Evolutionary conservation across 2,888 invertebrate genomes (phyloP), one percentile per base, ranked within the genome.

Genomic region (Liodrosophila aerea): DNA sequence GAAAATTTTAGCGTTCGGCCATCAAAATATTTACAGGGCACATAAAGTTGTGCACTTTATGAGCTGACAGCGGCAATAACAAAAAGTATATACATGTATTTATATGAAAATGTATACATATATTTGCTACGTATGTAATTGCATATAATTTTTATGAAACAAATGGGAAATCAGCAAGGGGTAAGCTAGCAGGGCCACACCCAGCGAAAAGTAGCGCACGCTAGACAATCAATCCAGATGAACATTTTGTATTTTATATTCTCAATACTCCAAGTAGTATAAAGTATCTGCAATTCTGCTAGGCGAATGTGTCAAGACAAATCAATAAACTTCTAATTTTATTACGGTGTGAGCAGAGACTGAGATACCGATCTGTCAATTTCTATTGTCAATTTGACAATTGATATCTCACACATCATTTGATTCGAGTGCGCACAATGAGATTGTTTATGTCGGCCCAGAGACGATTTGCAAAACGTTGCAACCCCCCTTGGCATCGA

Each of bases 261-360:
- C 9, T 4, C 18, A 5, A n/a, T 39, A 22, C 22, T 5, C 5
- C 3, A 22, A 4, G 22, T 5, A 22, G 22, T 22, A 2, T 22
- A 22, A 22, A 22, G 22, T 5, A 22, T 16, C 27, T 2, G 15
- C 16, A 39, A 29, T 50, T 61, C 33, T 27, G 53, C 73, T 16
- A 31, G 61, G 82, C 82, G 54, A 76, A 83, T 62, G 72, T 88
- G 87, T 88, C 87, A 87, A 73, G 88, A 87, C 88, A 87, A 88
- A 88, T 88, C 87, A 87, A 88, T 87, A 88, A 88, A 88, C 87
- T 84, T 86, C 76, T 76, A 77, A 88, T 88, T 88, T 88, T 88
- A 88, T 87, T 80, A 77, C 84, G 64, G 64, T 58, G 73, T 13
- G 39, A 59, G 50, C 47, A n/a, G 22, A 12, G 52, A 29, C 40